These are phyloP conservation scores for Lamellibrachia satsuma DNA, from an alignment of 2,888 invertebrate genomes.

Conservation along the genomic window DNA sequence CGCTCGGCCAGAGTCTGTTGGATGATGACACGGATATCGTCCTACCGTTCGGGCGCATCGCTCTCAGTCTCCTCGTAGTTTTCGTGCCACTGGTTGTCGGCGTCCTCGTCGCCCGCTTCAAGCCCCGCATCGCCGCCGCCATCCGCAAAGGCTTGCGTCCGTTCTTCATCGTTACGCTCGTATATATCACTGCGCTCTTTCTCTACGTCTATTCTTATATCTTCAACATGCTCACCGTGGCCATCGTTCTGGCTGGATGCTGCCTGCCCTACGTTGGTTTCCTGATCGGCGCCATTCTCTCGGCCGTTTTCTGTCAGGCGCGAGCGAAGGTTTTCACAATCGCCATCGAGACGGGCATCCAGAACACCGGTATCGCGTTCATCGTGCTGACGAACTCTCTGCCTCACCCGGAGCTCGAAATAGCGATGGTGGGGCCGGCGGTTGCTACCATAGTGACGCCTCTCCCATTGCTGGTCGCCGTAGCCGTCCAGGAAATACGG, in stretches of 20 bases:
- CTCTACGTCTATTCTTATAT: slow-evolving; percentile 74
- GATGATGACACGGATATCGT: slow-evolving; percentile 47
- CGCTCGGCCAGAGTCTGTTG: slow-evolving; percentile 58
- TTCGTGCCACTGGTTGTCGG: slow-evolving; percentile 67
- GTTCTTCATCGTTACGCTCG: slow-evolving; percentile 64
- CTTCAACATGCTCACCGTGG: background rate
- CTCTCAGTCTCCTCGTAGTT: slow-evolving; percentile 63
- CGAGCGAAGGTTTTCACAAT: too few species aligned
- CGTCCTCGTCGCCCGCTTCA: slow-evolving; percentile 59
- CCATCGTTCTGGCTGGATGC: slow-evolving; percentile 41
- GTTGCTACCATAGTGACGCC: too few species aligned
- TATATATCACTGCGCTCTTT: slow-evolving; percentile 65
- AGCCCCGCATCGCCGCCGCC: slow-evolving; percentile 56
- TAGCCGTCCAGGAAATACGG: too few species aligned
- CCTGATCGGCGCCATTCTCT: slow-evolving; percentile 51
- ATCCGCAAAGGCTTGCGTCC: slow-evolving; percentile 62
- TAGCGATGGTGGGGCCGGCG: too few species aligned
- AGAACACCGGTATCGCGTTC: too few species aligned
- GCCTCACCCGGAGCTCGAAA: too few species aligned
- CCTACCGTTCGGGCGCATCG: slow-evolving; percentile 66
- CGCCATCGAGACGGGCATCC: too few species aligned
- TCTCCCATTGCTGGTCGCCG: too few species aligned
- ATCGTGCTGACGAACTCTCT: too few species aligned
- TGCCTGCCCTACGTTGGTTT: slow-evolving; percentile 61
- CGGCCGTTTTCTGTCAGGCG: slow-evolving; percentile 43